Percentiles rank a stretch among this genome's conserved stretches.
These are phyloP conservation scores for Megalops cyprinoides DNA, from an alignment of 2,797 vertebrate species.

Conservation along the genomic window DNA sequence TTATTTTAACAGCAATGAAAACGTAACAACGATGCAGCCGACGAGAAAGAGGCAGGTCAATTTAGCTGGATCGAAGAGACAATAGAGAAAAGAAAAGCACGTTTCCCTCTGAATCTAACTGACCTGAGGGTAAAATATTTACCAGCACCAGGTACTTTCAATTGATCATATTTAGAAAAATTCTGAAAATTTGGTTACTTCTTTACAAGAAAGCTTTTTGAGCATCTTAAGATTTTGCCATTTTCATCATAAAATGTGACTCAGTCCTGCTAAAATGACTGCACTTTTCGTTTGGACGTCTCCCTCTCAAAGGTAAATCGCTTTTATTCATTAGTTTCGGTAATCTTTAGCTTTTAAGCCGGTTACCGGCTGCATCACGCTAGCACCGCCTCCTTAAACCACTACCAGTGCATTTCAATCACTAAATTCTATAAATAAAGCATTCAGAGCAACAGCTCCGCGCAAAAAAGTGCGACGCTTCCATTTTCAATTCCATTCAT, in stretches of 20 bases:
- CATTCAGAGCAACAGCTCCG: neutral
- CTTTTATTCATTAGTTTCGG: slow-evolving; percentile 46
- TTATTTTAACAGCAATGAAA: slow-evolving; percentile 53
- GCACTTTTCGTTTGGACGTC: slow-evolving; percentile 21
- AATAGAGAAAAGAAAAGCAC: slow-evolving; percentile 47
- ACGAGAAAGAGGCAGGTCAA: slow-evolving; percentile 51
- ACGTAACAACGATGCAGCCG: slow-evolving; percentile 35
- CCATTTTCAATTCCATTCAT: neutral
- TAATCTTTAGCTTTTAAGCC: slow-evolving; percentile 54
- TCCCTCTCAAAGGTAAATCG: slow-evolving; percentile 30
- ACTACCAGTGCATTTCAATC: slow-evolving; percentile 32
- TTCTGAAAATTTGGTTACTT: too few species aligned
- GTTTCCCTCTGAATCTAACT: slow-evolving; percentile 6
- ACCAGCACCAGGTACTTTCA: neutral
- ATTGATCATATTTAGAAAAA: neutral
- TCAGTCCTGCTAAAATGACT: neutral
- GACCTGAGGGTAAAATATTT: too few species aligned
- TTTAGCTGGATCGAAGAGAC: slow-evolving; percentile 45
- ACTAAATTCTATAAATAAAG: slow-evolving; percentile 2
- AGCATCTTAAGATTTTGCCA: neutral
- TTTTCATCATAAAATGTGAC: neutral
- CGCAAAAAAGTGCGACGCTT: neutral
- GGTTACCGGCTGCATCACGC: slow-evolving; percentile 48
- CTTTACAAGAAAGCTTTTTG: too few species aligned
- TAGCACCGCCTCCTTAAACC: slow-evolving; percentile 52